These are phyloP conservation scores for Petrophora chlorosata DNA, from an alignment of 2,888 invertebrate genomes.

Conservation along the genomic window DNA sequence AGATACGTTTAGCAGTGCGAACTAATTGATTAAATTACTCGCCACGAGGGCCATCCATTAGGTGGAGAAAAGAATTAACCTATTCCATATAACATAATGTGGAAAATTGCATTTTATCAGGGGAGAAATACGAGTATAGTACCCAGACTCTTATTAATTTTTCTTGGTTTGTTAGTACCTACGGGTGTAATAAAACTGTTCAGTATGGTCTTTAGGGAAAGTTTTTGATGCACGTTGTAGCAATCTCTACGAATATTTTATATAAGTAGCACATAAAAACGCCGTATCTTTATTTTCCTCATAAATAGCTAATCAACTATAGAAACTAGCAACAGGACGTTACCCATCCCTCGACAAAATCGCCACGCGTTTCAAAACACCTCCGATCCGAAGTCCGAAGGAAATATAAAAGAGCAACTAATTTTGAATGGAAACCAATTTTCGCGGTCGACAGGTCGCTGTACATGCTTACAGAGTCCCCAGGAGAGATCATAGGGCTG, in stretches of 20 bases:
- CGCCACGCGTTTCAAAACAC: neutral
- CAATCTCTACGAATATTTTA: no score
- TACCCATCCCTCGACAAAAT: no score
- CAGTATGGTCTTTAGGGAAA: no score
- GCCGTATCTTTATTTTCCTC: no score
- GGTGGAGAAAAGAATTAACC: slow-evolving; percentile 13
- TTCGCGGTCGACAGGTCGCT: slow-evolving; percentile 43
- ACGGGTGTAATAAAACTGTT: no score
- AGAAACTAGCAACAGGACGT: neutral
- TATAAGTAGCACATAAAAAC: no score
- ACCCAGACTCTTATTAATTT: neutral
- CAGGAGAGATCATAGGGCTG: slow-evolving; percentile 16
- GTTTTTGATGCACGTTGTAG: no score
- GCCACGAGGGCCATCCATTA: slow-evolving; percentile 19
- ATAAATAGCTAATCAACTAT: no score
- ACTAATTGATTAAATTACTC: slow-evolving; percentile 27
- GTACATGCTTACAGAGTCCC: slow-evolving; percentile 50
- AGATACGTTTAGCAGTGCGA: slow-evolving; percentile 7
- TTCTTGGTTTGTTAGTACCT: no score
- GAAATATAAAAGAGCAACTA: slow-evolving; percentile 35
- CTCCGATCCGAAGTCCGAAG: slow-evolving; percentile 8
- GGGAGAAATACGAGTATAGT: neutral
- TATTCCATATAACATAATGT: neutral
- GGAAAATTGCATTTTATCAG: slow-evolving; percentile 19
- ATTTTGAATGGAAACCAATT: slow-evolving; percentile 57